A percentile compares a stretch with the other conserved stretches of the same genome.
phyloP scores from a whole-genome alignment of 2,888 invertebrate genomes.

The Psylliodes chrysocephalus region DNA sequence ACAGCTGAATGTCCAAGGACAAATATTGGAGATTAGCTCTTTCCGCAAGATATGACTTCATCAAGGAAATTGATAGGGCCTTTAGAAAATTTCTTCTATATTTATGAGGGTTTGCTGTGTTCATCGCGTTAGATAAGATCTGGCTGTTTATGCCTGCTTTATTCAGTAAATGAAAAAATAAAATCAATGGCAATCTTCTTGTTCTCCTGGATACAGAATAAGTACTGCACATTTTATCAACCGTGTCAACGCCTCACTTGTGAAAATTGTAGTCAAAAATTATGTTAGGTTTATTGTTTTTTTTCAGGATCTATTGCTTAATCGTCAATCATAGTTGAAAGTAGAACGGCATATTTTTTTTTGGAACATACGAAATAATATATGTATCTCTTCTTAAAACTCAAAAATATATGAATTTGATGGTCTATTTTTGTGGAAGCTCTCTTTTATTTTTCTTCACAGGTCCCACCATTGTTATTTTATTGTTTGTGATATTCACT shows the following conservation, averaged over 20 bases:
- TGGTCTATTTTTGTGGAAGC: too few species aligned
- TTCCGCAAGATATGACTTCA: slow-evolving; percentile 37
- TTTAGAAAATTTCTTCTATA: slow-evolving; percentile 36
- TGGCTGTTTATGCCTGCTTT: slow-evolving; percentile 46
- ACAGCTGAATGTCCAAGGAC: too few species aligned
- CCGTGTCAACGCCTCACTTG: slow-evolving; percentile 2
- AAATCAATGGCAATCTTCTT: slow-evolving; percentile 33
- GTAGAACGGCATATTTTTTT: too few species aligned
- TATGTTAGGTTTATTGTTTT: not conserved
- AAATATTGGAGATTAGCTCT: too few species aligned
- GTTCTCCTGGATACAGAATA: slow-evolving; percentile 4
- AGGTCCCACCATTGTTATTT: not conserved
- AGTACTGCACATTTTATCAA: slow-evolving; percentile 11
- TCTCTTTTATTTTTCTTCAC: too few species aligned
- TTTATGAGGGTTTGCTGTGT: slow-evolving; percentile 22
- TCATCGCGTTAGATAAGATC: slow-evolving; percentile 24
- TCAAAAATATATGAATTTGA: too few species aligned
- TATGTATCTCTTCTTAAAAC: too few species aligned
- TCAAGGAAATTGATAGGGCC: slow-evolving; percentile 30
- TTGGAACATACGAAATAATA: too few species aligned
- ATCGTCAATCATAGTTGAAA: slow-evolving; percentile 26
- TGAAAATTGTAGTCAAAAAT: too few species aligned
- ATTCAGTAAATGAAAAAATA: slow-evolving; percentile 47
- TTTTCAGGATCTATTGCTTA: not conserved
- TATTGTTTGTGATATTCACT: too few species aligned